Conservation (phyloP, 2,888 invertebrate species). For the Nymphalis urticae region DNA sequence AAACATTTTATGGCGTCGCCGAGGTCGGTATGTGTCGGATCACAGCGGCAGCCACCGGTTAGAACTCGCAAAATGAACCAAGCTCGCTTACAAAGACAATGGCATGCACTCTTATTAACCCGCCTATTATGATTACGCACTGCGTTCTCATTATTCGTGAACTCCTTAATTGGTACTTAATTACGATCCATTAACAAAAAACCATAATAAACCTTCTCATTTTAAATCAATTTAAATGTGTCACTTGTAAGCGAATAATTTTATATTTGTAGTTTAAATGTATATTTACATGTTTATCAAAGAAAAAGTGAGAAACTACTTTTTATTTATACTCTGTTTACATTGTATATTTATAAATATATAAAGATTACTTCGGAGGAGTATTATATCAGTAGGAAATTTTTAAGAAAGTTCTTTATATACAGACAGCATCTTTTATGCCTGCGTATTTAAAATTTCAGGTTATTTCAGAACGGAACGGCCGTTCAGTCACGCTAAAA, state of each 20-base stretch:
- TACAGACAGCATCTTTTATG: too few relatives aligned
- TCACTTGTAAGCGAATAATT: background rate
- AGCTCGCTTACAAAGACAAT: slow-evolving; percentile 42
- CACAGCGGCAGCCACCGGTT: slow-evolving; percentile 46
- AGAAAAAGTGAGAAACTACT: too few relatives aligned
- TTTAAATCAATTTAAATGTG: slow-evolving; percentile 28
- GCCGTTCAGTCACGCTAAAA: too few relatives aligned
- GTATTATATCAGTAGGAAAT: too few relatives aligned
- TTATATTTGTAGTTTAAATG: too few relatives aligned
- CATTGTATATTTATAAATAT: too few relatives aligned
- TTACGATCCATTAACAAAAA: slow-evolving; percentile 9
- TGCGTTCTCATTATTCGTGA: slow-evolving; percentile 32
- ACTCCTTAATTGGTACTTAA: slow-evolving; percentile 24
- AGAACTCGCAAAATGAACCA: slow-evolving; percentile 31
- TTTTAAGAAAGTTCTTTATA: too few relatives aligned
- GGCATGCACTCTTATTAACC: slow-evolving; percentile 61
- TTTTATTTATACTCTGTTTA: too few relatives aligned
- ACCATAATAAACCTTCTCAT: slow-evolving; percentile 5
- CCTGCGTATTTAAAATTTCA: too few relatives aligned
- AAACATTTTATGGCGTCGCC: slow-evolving; percentile 36
- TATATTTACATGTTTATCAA: too few relatives aligned
- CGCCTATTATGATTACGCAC: slow-evolving; percentile 45
- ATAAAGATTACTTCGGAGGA: too few relatives aligned
- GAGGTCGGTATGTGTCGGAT: slow-evolving; percentile 42
- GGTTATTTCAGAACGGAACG: too few relatives aligned